These are phyloP conservation scores for Oenanthe melanoleuca DNA, from an alignment of 2,113 vertebrate genomes.

Conservation along the genomic window DNA sequence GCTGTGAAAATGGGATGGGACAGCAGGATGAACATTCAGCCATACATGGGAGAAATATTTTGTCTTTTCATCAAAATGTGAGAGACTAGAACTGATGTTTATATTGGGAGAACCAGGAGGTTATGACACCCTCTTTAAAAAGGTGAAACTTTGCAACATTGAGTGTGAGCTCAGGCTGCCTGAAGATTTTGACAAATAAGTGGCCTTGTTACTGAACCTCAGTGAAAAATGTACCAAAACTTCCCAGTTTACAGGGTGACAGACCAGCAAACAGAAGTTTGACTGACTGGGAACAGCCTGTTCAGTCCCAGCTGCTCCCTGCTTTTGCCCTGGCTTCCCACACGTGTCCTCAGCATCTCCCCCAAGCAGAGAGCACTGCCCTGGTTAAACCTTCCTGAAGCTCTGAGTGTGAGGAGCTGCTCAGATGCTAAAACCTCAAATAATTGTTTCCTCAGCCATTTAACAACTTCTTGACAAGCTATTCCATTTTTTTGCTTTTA, in stretches of 20 bases:
- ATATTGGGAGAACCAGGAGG: background rate
- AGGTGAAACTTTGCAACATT: background rate
- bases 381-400: background rate
- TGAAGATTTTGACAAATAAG: background rate
- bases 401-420: background rate
- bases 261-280: background rate
- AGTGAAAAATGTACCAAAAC: background rate
- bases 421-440: background rate
- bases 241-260: background rate
- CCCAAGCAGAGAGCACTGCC: background rate
- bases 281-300: background rate
- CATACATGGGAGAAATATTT: background rate
- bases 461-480: background rate
- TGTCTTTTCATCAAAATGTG: background rate
- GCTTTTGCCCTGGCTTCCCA: background rate
- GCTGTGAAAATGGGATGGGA: background rate
- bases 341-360: fast-evolving
- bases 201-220: background rate
- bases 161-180: background rate
- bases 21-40: background rate
- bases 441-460: background rate
- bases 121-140: background rate
- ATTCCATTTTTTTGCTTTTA: background rate
- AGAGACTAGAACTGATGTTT: background rate
- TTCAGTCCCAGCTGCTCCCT: fast-evolving